Evolutionary conservation across 2,888 invertebrate species (phyloP).

Genomic region (Acronicta aceris): DNA sequence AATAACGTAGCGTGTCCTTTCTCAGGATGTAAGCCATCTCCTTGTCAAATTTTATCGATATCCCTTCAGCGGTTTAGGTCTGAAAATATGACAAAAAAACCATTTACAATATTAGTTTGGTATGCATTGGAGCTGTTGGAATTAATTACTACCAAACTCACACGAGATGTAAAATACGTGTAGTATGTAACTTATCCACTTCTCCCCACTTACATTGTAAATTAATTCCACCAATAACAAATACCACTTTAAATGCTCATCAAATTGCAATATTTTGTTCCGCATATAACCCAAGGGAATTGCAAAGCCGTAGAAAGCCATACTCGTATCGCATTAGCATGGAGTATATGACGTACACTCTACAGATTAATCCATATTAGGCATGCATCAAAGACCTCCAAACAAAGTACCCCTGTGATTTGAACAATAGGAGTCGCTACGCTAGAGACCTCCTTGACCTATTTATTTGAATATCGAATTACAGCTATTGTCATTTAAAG

Average conservation of each 20-base stretch:
- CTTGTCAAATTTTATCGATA: no score
- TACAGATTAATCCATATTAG: slow-evolving; percentile 85
- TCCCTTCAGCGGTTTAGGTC: no score
- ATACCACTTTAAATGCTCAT: slow-evolving; percentile 47
- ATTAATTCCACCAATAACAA: slow-evolving; percentile 51
- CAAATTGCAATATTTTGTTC: slow-evolving; percentile 60
- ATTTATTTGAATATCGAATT: slow-evolving; percentile 76
- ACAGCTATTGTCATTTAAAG: slow-evolving; percentile 18
- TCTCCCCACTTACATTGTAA: slow-evolving; percentile 31
- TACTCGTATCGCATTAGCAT: slow-evolving; percentile 76
- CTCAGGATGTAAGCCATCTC: no score
- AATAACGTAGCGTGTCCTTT: no score
- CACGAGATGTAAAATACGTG: slow-evolving; percentile 2
- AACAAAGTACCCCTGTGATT: slow-evolving; percentile 74
- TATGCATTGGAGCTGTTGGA: no score
- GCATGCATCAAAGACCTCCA: slow-evolving; percentile 84
- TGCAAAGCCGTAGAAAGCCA: slow-evolving; percentile 75
- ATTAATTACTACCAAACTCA: no score
- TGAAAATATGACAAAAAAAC: no score
- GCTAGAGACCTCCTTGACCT: slow-evolving; percentile 83
- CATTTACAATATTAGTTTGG: no score
- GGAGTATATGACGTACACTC: slow-evolving; percentile 85
- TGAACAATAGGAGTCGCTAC: slow-evolving; percentile 83
- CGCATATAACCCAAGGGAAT: slow-evolving; percentile 73
- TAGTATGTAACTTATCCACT: slow-evolving; percentile 7